Evolutionary conservation across 1,140 invertebrate genomes (phyloP).

Genomic region (Tetranychus urticae): DNA sequence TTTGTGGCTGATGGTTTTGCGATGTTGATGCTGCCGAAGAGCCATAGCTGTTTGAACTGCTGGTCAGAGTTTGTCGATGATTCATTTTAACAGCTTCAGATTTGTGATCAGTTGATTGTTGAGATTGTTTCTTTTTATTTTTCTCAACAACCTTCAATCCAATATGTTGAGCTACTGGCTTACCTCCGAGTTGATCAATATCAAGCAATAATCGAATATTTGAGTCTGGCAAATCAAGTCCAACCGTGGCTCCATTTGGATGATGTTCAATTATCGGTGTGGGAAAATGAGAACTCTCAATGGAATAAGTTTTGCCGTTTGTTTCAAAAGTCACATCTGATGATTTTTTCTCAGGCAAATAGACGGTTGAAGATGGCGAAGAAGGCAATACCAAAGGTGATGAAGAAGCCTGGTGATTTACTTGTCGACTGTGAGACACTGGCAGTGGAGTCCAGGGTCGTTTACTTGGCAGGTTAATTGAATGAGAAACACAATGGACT

Average conservation of each 20-base stretch:
- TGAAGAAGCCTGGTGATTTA: no score
- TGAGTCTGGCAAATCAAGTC: conserved; percentile 12
- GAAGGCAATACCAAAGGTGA: no score
- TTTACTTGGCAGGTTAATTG: no score
- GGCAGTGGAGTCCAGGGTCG: no score
- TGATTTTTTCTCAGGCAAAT: no score
- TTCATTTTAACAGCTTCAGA: neutral
- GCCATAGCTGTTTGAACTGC: neutral
- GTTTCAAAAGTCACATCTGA: neutral
- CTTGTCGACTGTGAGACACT: no score
- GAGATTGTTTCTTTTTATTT: neutral
- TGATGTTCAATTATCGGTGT: conserved; percentile 5
- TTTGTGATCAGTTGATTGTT: neutral
- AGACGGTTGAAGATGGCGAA: no score
- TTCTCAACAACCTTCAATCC: conserved; percentile 7
- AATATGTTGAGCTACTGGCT: conserved; percentile 8
- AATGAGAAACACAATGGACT: no score
- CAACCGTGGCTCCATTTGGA: conserved; percentile 13
- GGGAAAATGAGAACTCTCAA: neutral
- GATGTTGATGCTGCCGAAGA: neutral
- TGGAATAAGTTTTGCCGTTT: neutral
- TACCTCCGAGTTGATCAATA: conserved; percentile 2
- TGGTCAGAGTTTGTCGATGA: neutral
- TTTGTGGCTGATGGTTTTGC: neutral
- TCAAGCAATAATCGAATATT: conserved; percentile 3